phyloP scores from a whole-genome alignment of 2,113 vertebrate genomes.

The Natator depressus region DNA sequence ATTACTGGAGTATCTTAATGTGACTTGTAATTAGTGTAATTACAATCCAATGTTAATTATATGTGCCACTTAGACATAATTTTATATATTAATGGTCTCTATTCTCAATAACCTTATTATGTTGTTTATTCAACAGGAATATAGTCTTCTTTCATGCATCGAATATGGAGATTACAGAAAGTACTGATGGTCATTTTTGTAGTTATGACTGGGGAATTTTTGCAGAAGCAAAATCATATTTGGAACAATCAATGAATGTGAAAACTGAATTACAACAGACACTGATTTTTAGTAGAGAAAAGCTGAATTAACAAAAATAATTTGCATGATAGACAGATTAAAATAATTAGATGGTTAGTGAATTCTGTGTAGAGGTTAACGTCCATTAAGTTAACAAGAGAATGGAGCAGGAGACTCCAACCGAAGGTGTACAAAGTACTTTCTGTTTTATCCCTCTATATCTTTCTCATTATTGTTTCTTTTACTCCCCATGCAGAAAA shows the following conservation, averaged over 20 bases:
- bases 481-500: background rate
- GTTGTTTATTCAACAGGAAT: conserved; percentile 87
- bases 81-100: conserved; percentile 88
- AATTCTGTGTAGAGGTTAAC: background rate
- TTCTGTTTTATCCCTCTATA: background rate
- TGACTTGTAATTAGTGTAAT: conserved; percentile 93
- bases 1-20: conserved; percentile 90
- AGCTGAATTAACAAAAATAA: conserved; percentile 68
- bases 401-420: background rate
- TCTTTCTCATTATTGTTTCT: background rate
- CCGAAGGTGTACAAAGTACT: fast-evolving
- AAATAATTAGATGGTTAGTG: background rate
- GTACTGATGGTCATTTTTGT: conserved; percentile 77
- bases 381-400: background rate
- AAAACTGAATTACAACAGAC: conserved; percentile 74
- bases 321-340: conserved; percentile 42
- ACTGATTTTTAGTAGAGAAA: conserved; percentile 63
- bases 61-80: conserved; percentile 88
- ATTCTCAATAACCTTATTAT: conserved; percentile 89
- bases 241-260: conserved; percentile 78
- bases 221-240: conserved; percentile 78
- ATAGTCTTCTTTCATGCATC: conserved; percentile 85
- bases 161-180: conserved; percentile 82
- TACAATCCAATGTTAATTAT: conserved; percentile 92
- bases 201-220: conserved; percentile 76